Percentiles rank a stretch among this genome's conserved stretches.
These are phyloP conservation scores for Himantopus leucocephalus DNA, from an alignment of 2,113 vertebrate genomes.

Conservation along the genomic window DNA sequence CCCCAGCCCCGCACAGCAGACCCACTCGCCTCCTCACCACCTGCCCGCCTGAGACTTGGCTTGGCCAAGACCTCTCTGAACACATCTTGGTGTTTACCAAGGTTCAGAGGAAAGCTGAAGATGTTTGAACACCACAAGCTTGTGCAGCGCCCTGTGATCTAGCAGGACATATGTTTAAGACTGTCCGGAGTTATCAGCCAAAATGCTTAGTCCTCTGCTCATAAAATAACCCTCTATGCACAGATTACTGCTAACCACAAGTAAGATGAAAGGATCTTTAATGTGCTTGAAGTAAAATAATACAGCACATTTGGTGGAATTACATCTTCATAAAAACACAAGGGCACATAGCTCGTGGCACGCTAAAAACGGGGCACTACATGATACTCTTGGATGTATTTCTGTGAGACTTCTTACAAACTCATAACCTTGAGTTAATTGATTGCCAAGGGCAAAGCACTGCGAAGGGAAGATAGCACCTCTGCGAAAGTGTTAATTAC, in stretches of 20 bases:
- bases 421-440: conserved; percentile 1
- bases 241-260: neutral
- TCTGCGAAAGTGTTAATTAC: neutral
- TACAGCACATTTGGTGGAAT: neutral
- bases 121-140: neutral
- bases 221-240: neutral
- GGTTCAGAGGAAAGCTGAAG: neutral
- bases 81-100: neutral
- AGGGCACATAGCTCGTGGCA: neutral
- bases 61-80: neutral
- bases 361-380: neutral
- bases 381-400: neutral
- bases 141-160: neutral
- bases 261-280: neutral
- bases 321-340: neutral
- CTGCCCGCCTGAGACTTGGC: neutral
- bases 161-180: neutral
- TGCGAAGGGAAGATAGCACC: neutral
- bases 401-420: neutral
- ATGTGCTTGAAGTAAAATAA: neutral
- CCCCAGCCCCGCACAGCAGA: neutral
- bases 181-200: neutral
- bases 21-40: neutral
- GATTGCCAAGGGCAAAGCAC: neutral
- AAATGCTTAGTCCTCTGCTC: neutral